These are phyloP conservation scores for Jaculus jaculus DNA, from an alignment of 2,113 vertebrate species.

Conservation along the genomic window DNA sequence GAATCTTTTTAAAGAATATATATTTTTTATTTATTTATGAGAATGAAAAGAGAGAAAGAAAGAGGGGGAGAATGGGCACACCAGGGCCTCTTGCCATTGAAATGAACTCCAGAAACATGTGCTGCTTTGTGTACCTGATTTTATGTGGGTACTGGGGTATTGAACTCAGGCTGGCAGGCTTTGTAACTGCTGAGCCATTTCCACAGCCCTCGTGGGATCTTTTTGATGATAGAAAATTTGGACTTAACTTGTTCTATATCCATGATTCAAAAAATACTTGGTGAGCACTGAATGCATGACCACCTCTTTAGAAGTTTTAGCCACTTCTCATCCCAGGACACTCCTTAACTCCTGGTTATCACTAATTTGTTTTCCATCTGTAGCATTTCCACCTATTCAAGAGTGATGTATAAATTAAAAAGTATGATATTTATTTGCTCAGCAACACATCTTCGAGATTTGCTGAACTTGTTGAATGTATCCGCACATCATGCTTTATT, in stretches of 20 bases:
- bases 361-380: background rate
- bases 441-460: background rate
- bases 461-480: background rate
- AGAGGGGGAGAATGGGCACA: too few relatives aligned
- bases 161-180: too few relatives aligned
- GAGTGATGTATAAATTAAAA: background rate
- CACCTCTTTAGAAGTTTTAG: background rate
- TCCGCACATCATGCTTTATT: background rate
- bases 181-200: too few relatives aligned
- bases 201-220: too few relatives aligned
- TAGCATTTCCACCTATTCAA: background rate
- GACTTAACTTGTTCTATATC: background rate
- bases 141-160: too few relatives aligned
- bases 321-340: background rate
- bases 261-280: background rate
- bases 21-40: too few relatives aligned
- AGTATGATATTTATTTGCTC: too few relatives aligned
- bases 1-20: too few relatives aligned
- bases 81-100: too few relatives aligned
- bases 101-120: too few relatives aligned
- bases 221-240: background rate
- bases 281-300: background rate
- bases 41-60: too few relatives aligned
- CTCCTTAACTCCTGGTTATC: background rate
- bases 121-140: too few relatives aligned